phyloP scores from a whole-genome alignment of 2,113 vertebrate genomes.

The Zosterops lateralis region DNA sequence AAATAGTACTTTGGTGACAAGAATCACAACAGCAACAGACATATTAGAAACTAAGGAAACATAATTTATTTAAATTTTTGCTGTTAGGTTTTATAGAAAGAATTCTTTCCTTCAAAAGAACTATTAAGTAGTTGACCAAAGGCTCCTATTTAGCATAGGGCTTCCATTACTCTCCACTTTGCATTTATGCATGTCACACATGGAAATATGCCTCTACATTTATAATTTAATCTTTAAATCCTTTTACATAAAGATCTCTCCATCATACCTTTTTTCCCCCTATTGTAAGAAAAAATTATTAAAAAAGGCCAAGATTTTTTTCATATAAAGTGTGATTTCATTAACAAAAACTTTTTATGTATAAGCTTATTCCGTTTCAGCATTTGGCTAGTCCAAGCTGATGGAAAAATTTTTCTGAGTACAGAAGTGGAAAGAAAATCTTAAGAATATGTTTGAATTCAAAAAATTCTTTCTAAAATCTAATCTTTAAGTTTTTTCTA shows the following conservation, averaged over 20 bases:
- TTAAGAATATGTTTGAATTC: not conserved
- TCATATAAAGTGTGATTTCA: not conserved
- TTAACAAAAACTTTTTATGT: not conserved
- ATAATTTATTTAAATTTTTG: not conserved
- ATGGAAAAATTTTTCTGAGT: not conserved
- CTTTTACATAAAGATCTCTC: not conserved
- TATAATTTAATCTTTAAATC: not conserved
- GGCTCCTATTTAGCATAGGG: not conserved
- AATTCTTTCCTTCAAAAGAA: not conserved
- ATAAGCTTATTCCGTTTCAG: not conserved
- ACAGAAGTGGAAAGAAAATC: not conserved
- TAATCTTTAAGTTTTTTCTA: not conserved
- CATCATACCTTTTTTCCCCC: accelerated
- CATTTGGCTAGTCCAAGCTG: not conserved
- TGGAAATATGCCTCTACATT: not conserved
- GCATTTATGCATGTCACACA: not conserved
- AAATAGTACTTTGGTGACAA: not conserved
- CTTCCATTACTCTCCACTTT: not conserved
- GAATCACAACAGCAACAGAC: not conserved
- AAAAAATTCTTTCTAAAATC: not conserved
- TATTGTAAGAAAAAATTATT: not conserved
- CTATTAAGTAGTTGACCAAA: not conserved
- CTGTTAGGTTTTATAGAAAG: not conserved
- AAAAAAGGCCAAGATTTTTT: not conserved
- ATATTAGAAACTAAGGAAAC: not conserved